phyloP scores from a whole-genome alignment of 2,113 vertebrate genomes.

The Onychostoma macrolepis region DNA sequence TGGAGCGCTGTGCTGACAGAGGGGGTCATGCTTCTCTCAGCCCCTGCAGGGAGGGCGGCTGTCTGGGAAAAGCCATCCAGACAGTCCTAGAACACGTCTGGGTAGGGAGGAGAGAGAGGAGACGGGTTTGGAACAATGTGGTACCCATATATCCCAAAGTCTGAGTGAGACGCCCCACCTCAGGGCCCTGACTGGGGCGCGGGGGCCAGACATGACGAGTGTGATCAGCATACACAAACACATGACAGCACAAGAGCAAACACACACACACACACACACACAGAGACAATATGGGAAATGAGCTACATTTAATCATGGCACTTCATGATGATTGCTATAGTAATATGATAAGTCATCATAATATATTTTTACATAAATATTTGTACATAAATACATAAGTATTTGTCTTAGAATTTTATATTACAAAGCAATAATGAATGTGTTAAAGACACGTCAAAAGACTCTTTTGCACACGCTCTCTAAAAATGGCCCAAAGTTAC shows the following conservation, averaged over 20 bases:
- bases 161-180: conserved; percentile 50
- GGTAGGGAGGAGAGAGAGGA: conserved; percentile 56
- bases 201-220: conserved; percentile 60
- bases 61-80: conserved; percentile 75
- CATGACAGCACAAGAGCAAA: background rate
- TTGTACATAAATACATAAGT: no score
- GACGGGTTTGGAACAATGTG: conserved; percentile 44
- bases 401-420: background rate
- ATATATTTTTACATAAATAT: no score
- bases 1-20: conserved; percentile 68
- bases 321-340: background rate
- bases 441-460: background rate
- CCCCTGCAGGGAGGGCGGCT: conserved; percentile 42
- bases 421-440: background rate
- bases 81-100: conserved; percentile 72
- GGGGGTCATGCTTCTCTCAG: conserved; percentile 71
- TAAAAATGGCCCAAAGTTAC: background rate
- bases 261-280: conserved; percentile 56
- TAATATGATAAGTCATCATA: background rate
- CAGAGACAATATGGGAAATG: conserved; percentile 62
- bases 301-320: background rate
- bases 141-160: conserved; percentile 60
- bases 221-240: conserved; percentile 56
- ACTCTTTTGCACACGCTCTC: background rate
- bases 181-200: conserved; percentile 38